Evolutionary conservation across 1,140 invertebrate genomes (phyloP).

Genomic region (Cephus cinctus): DNA sequence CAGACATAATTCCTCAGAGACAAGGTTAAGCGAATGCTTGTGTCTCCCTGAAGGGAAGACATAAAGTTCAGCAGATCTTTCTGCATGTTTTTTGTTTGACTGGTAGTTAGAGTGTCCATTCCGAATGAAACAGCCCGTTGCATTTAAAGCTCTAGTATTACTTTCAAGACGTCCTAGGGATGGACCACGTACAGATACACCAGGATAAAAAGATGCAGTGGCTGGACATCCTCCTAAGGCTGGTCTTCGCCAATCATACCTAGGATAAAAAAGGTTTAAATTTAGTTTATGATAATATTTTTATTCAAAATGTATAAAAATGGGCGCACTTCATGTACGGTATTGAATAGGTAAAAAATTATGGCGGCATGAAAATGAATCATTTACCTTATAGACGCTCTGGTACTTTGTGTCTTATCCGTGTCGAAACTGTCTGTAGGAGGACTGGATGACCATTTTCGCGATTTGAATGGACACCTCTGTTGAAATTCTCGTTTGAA

Average conservation of each 20-base stretch:
- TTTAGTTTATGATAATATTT: too few species aligned
- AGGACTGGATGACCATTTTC: conserved; percentile 46
- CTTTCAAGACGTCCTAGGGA: conserved; percentile 14
- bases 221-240: conserved; percentile 20
- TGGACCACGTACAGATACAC: conserved; percentile 21
- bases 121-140: conserved; percentile 13
- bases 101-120: conserved; percentile 17
- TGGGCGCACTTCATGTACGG: too few species aligned
- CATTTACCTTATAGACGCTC: conserved; percentile 33
- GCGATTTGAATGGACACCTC: conserved; percentile 58
- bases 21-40: conserved; percentile 16
- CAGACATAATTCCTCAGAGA: conserved; percentile 25
- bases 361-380: too few species aligned
- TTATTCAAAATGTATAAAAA: too few species aligned
- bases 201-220: conserved; percentile 23
- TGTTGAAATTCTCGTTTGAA: conserved; percentile 71
- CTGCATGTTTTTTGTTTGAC: conserved; percentile 6
- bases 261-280: conserved; percentile 14
- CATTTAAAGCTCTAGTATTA: conserved; percentile 12
- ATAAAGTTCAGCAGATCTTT: conserved; percentile 22
- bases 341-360: too few species aligned
- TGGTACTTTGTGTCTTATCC: conserved; percentile 33
- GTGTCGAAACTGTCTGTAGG: conserved; percentile 43
- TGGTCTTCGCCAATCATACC: conserved; percentile 33
- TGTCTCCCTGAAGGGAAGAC: conserved; percentile 27